Conservation (phyloP, 2,113 vertebrate species). For the Cottus gobio region DNA sequence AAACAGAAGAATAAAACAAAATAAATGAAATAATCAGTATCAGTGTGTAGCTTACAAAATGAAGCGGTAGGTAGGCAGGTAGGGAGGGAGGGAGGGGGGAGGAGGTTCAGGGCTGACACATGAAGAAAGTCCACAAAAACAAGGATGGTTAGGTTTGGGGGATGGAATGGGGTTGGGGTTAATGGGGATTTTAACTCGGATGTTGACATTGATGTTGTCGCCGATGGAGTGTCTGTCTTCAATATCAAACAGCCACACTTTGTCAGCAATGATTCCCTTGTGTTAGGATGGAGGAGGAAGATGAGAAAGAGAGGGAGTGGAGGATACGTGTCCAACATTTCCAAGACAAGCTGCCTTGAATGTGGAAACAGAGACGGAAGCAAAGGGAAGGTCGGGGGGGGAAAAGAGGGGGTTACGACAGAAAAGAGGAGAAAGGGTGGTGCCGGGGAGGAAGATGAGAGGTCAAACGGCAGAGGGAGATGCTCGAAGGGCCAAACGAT, state of each 20-base stretch:
- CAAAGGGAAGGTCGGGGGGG: neutral
- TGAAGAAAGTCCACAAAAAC: slow-evolving; percentile 29
- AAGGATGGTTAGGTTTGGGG: slow-evolving; percentile 29
- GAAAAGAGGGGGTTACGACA: neutral
- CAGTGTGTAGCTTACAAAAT: slow-evolving; percentile 68
- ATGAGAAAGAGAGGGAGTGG: slow-evolving; percentile 17
- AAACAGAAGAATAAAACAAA: slow-evolving; percentile 80
- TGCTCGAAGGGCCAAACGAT: neutral
- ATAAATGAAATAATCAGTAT: slow-evolving; percentile 71
- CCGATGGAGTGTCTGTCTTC: slow-evolving; percentile 73
- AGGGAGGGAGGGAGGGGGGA: slow-evolving; percentile 5
- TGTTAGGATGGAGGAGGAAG: slow-evolving; percentile 56
- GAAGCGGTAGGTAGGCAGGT: slow-evolving; percentile 53
- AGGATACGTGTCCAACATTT: slow-evolving; percentile 38
- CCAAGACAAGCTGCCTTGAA: slow-evolving; percentile 57
- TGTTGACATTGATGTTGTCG: slow-evolving; percentile 57
- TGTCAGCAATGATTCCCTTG: slow-evolving; percentile 68
- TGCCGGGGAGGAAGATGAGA: slow-evolving; percentile 5
- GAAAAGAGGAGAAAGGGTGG: slow-evolving; percentile 12
- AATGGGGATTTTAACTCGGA: slow-evolving; percentile 40
- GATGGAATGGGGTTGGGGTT: slow-evolving; percentile 25
- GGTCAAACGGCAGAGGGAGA: slow-evolving; percentile 14
- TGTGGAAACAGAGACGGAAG: slow-evolving; percentile 17
- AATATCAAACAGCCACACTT: slow-evolving; percentile 77
- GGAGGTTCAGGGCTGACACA: slow-evolving; percentile 42